Conservation (phyloP, 1,140 invertebrate genomes). For the Batillaria attramentaria region DNA sequence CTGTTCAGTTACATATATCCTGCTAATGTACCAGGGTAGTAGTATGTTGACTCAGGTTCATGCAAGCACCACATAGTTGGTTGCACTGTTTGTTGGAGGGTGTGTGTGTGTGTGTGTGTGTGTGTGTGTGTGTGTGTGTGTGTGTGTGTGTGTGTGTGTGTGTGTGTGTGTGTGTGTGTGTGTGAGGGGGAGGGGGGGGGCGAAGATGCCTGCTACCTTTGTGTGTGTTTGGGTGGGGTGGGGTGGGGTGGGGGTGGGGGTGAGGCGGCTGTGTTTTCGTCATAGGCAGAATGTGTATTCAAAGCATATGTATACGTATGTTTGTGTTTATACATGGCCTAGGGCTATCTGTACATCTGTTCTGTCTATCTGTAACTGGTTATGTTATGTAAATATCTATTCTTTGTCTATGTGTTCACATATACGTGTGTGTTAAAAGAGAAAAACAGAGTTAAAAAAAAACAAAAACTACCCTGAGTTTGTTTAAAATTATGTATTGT, state of each 20-base stretch:
- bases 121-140: constrained; percentile 17
- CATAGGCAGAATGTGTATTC: neutral
- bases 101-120: constrained; percentile 13
- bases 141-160: constrained; percentile 17
- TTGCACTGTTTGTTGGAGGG: neutral
- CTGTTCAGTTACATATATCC: constrained; percentile 28
- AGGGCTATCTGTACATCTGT: neutral
- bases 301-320: constrained; percentile 7
- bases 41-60: neutral
- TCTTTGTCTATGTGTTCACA: neutral
- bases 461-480: neutral
- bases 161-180: neutral
- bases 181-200: neutral
- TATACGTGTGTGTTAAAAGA: neutral
- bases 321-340: constrained; percentile 21
- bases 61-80: too few species aligned
- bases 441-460: neutral
- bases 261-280: neutral
- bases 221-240: constrained; percentile 5
- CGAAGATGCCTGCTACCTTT: too few species aligned
- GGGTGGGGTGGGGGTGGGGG: neutral
- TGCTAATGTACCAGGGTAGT: neutral
- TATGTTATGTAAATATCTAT: neutral
- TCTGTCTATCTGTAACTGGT: neutral
- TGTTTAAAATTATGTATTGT: neutral